Evolutionary conservation across 2,113 vertebrate genomes (phyloP), one percentile per base, ranked within the genome.

Genomic region (Maccullochella peelii): DNA sequence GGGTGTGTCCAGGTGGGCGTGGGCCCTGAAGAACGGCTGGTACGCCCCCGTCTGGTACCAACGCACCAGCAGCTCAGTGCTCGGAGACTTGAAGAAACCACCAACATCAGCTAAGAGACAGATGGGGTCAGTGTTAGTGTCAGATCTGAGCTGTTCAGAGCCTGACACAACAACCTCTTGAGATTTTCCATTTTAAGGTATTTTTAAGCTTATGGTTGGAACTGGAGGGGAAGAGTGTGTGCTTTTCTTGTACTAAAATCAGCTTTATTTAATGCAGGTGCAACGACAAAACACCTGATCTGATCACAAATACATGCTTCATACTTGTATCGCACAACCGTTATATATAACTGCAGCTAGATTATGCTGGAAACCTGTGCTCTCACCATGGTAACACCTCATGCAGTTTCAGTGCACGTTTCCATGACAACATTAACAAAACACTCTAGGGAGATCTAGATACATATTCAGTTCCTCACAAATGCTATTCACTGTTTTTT

Each of bases 1-100:
- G 0, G 95, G 96, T 0, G 97, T 98, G 94, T 98, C 98, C 92
- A 99, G 73, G 91, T 99, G 98, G 3, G 98, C 97, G 6, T 99
- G 98, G 8, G 97, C 95, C 1, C 98, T 95, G 87, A 96, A 98
- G 90, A 98, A 99, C 0, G 97, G 97, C 93, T 98, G 97, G 85
- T 97, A 98, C 1, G 97, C 97, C 2, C 97, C 97, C 0, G 95
- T 95, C 91, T 98, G 97, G 92, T 98, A 98, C 97, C 97, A 98
- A 65, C 97, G 97, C 68, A 98, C 96, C 73, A 98, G 92, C 86
- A 98, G 92, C 90, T 98, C 97, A 0, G 95, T 33, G 47, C 95
- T 96, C 0, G 97, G 97, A 52, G 96, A 91, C 91, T 97, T 97
- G 90, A 98, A 98, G 92, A 98, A 98, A 47, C 97, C 97, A 0